Base-by-base conservation (phyloP, 2,113 vertebrate genomes). In the Pituophis catenifer region DNA sequence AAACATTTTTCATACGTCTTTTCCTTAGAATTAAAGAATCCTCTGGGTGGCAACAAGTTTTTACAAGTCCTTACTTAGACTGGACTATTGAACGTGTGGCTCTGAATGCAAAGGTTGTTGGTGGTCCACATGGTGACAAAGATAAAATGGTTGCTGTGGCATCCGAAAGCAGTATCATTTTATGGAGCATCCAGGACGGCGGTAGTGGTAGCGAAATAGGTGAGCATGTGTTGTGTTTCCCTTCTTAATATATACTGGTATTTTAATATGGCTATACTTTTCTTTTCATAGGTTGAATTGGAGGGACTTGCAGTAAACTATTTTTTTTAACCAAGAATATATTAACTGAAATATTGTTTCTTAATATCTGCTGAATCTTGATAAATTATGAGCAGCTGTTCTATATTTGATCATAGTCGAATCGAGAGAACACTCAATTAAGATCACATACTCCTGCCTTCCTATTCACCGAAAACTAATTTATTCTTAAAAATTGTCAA, bases 71-170 rank as follows among this genome's bases (percentile, higher is more conserved):
- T 0, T 99, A 99, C 54, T 96, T 99, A 91, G 98, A 99, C 90
- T 99, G 98, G 98, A 98, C 98, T 50, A 99, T 99, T 54, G 99
- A 99, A 91, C 98, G 99, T 52, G 98, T 99, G 10, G 99, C 99
- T 11, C 97, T 99, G 2, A 99, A 99, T n/a, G 99, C 99, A 0
- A 99, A 99, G 94, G 99, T 99, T 92, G 99, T 99, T 29, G 99
- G 99, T 3, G 99, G 99, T 58, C 99, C 99, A 38, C 99, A 99
- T 59, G 99, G 99, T 86, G 99, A 99, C 97, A 99, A 99, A 96
- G 99, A 99, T 97, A 99, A 99, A 95, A 99, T 99, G 99, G 99
- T 99, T 81, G 99, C 99, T 0, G 99, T 99, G 0, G 99, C 99
- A 53, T 99, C 99, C 0, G 99, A 99, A 94, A 99, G 98, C 24